These are phyloP conservation scores for Caenorhabditis doughertyi DNA, from an alignment of 2,888 invertebrate genomes.

Conservation along the genomic window DNA sequence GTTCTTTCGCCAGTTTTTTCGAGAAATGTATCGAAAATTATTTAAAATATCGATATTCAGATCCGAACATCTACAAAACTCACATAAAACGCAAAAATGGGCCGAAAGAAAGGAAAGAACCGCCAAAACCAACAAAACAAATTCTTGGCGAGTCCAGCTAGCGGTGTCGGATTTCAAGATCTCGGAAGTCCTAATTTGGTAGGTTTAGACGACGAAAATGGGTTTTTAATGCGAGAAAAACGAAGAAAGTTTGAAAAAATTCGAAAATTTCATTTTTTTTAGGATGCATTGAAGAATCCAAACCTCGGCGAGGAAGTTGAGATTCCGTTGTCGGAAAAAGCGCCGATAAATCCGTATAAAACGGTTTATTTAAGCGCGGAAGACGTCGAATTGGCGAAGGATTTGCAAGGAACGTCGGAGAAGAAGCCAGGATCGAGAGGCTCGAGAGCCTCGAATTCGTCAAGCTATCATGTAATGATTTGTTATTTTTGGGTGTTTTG, in stretches of 20 bases:
- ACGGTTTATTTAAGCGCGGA: slow-evolving; percentile 17
- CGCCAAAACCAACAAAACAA: slow-evolving; percentile 3
- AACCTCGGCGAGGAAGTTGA: slow-evolving; percentile 11
- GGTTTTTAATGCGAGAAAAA: neutral
- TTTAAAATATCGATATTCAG: neutral
- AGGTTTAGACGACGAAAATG: too few relatives aligned
- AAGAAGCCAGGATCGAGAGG: neutral
- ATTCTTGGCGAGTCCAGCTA: neutral
- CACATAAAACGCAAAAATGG: slow-evolving; percentile 1
- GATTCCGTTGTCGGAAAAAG: neutral
- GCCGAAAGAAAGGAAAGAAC: slow-evolving; percentile 21
- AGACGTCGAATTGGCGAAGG: neutral
- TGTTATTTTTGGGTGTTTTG: neutral
- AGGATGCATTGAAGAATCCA: neutral
- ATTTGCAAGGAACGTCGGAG: neutral
- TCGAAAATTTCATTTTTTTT: neutral
- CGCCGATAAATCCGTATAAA: neutral
- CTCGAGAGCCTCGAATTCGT: slow-evolving; percentile 10
- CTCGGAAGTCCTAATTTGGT: slow-evolving; percentile 24
- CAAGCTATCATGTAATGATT: slow-evolving; percentile 5
- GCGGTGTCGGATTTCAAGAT: neutral
- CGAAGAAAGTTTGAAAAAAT: neutral
- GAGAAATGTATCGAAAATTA: neutral
- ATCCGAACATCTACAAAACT: neutral
- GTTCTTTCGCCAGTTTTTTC: neutral